Evolutionary conservation across 1,140 invertebrate species (phyloP).

Genomic region (Paracyclopina nana): DNA sequence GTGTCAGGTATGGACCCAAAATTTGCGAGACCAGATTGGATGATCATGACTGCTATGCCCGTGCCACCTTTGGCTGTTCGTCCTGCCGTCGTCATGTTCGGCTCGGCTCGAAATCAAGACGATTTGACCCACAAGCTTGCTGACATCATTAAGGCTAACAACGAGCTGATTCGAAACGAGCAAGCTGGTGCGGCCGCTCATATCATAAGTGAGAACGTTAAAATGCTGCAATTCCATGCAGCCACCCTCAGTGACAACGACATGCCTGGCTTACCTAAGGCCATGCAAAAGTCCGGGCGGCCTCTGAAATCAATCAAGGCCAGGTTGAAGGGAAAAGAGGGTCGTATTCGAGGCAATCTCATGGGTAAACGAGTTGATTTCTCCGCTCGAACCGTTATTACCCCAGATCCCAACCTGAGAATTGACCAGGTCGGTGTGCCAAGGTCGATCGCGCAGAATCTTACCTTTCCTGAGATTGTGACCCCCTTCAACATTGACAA

Average conservation of each 20-base stretch:
- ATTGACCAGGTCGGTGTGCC: slow-evolving; percentile 99
- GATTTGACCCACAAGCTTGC: slow-evolving; percentile 97
- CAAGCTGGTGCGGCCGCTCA: slow-evolving; percentile 86
- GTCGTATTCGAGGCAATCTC: slow-evolving; percentile 89
- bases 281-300: slow-evolving; percentile 96
- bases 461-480: slow-evolving; percentile 97
- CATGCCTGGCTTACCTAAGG: slow-evolving; percentile 88
- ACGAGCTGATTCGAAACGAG: slow-evolving; percentile 87
- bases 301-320: slow-evolving; percentile 91
- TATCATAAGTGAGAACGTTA: slow-evolving; percentile 87
- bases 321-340: slow-evolving; percentile 66
- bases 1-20: slow-evolving; percentile 25
- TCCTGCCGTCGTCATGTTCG: slow-evolving; percentile 97
- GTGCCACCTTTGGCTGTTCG: slow-evolving; percentile 78
- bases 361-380: slow-evolving; percentile 99
- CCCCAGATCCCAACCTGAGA: slow-evolving; percentile 92
- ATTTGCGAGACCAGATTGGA: slow-evolving; percentile 87
- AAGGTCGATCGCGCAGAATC: slow-evolving; percentile 90
- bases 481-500: slow-evolving; percentile 97
- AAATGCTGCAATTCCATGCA: slow-evolving; percentile 96
- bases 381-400: slow-evolving; percentile 96
- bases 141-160: slow-evolving; percentile 97
- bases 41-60: slow-evolving; percentile 90
- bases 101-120: slow-evolving; percentile 90
- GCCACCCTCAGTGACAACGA: slow-evolving; percentile 96